Conservation (phyloP, 2,888 invertebrate genomes). For the Vesta saturnalis region DNA sequence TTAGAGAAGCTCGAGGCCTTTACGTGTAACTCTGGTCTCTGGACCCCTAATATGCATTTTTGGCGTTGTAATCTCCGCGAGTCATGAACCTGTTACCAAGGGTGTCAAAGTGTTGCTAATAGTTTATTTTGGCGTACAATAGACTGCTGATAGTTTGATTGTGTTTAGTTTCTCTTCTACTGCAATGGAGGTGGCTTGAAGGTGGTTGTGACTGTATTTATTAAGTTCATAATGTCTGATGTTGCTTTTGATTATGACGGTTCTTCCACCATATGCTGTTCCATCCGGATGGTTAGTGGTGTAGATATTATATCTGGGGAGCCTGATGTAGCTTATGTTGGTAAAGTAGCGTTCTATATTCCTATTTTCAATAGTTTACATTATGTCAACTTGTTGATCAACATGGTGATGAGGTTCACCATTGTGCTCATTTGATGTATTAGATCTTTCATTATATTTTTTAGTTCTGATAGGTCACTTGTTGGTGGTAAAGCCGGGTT, state of each 20-base stretch:
- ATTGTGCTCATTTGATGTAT: too few species aligned
- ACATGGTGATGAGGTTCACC: too few species aligned
- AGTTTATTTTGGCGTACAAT: neutral
- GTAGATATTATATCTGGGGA: neutral
- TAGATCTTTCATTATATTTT: too few species aligned
- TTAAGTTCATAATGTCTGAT: too few species aligned
- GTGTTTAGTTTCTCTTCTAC: too few species aligned
- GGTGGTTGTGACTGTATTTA: neutral
- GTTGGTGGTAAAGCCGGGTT: too few species aligned
- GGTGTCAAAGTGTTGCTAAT: too few species aligned
- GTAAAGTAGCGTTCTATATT: too few species aligned
- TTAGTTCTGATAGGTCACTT: too few species aligned
- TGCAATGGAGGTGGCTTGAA: neutral
- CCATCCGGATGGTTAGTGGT: neutral
- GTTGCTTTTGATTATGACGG: neutral
- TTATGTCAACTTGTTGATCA: too few species aligned
- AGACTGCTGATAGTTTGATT: neutral
- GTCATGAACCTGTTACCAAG: neutral
- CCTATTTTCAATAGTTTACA: too few species aligned
- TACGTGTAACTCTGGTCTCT: neutral
- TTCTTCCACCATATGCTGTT: neutral
- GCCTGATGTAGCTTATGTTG: neutral
- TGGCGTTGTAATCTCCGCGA: neutral
- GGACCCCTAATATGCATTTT: neutral
- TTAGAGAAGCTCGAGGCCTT: neutral